Base-by-base conservation (phyloP, 2,888 invertebrate genomes). In the Sesamia inferens region DNA sequence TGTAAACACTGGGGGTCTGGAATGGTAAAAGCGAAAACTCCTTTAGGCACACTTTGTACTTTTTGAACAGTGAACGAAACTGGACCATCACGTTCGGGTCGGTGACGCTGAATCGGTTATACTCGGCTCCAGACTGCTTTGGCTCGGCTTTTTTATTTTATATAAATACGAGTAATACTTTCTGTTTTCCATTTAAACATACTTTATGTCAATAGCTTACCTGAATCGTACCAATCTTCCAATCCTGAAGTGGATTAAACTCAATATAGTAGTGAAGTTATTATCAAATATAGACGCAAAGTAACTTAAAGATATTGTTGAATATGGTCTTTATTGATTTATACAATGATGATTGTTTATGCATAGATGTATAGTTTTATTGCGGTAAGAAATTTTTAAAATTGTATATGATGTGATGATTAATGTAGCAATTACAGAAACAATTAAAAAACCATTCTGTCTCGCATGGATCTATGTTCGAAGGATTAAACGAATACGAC, bases 261-360 rank as follows among this genome's bases (percentile, higher is more conserved):
- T 74, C 22, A 58, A 59, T 31, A 31, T 31, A 31, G 1, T 31
- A 31, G 31, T 31, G 3, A 2, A 82, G 68, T 79, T 79, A 70
- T 42, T 64, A 44, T 65, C 67, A 51, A 81, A 63, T 57, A 69
- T 59, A 69, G 19, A 67, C 58, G 44, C 76, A 31, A 69, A 59
- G 58, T 67, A 58, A 48, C 47, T 42, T 63, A 62, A 58, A 66
- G 61, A 58, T 48, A 31, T 39, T 59, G 24, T 57, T 66, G 24
- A 63, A 70, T 67, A 55, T 63, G 82, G 67, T 67, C 7, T 62
- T 51, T 59, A 22, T 51, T 63, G 31, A 31, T 31, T 31, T 59
- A 51, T 24, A 31, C 67, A 69, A 67, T 64, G 58, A 16, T 47
- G 22, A 48, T 74, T 68, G 3, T 57, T 68, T 31, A 22, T n/a